Conservation (phyloP, 2,113 vertebrate species). For the Gambusia holbrooki region DNA sequence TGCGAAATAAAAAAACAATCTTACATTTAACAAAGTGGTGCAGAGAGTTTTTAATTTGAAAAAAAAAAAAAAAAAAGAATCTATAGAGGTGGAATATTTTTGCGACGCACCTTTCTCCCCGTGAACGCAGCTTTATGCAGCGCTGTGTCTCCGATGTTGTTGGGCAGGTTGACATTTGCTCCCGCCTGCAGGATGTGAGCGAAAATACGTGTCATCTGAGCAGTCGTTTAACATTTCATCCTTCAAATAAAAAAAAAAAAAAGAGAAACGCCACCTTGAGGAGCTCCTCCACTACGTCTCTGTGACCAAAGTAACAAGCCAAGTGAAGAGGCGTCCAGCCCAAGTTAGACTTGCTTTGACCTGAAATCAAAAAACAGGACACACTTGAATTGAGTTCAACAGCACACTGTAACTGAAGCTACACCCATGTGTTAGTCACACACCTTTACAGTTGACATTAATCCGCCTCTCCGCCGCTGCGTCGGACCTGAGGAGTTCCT, state of each 20-base stretch:
- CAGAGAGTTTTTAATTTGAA: constrained; percentile 3
- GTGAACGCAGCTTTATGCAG: constrained; percentile 97
- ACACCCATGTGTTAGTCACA: background rate
- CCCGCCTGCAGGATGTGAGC: constrained; percentile 80
- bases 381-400: background rate
- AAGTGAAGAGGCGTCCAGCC: constrained; percentile 97
- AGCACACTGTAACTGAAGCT: background rate
- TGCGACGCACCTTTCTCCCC: constrained; percentile 86
- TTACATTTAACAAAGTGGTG: constrained; percentile 15
- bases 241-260: constrained; percentile 5
- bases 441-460: constrained; percentile 96
- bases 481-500: constrained; percentile 81
- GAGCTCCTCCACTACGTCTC: constrained; percentile 88
- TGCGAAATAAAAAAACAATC: constrained; percentile 18
- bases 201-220: constrained; percentile 40
- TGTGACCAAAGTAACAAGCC: constrained; percentile 96
- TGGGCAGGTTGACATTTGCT: constrained; percentile 89
- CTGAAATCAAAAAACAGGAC: constrained; percentile 70
- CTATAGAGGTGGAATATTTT: background rate
- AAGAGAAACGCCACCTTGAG: constrained; percentile 82
- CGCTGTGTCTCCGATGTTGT: constrained; percentile 92
- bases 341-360: constrained; percentile 93
- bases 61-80: background rate
- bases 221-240: background rate
- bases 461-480: constrained; percentile 79